Conservation (phyloP, 2,797 vertebrate genomes). For the Margarornis squamiger region DNA sequence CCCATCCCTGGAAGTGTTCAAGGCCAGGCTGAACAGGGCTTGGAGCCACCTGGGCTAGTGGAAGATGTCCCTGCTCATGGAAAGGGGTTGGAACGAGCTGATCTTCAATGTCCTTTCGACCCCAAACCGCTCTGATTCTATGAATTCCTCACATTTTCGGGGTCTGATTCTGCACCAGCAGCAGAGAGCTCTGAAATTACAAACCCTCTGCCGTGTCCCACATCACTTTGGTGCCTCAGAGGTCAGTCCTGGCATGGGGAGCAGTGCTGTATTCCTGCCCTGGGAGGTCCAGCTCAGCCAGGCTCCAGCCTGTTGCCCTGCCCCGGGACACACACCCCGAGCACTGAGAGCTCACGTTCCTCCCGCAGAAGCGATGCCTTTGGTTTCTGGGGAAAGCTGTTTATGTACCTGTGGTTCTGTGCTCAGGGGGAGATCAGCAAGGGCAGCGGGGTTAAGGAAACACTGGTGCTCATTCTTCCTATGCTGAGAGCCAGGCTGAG, state of each 20-base stretch:
- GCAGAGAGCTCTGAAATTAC: background rate
- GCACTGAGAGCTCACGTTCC: fast-evolving
- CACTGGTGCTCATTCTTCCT: background rate
- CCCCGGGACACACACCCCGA: fast-evolving
- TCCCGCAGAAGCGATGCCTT: background rate
- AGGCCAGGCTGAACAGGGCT: background rate
- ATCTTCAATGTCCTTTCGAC: background rate
- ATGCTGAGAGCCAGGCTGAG: background rate
- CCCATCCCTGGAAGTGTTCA: background rate
- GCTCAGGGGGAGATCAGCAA: background rate
- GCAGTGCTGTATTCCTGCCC: background rate
- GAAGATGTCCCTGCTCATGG: background rate
- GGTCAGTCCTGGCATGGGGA: fast-evolving
- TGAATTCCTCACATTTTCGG: background rate
- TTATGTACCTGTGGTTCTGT: fast-evolving
- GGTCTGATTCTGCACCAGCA: background rate
- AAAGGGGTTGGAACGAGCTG: background rate
- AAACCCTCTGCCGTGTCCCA: background rate
- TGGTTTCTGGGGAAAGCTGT: background rate
- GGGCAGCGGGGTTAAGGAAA: background rate
- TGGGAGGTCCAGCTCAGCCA: background rate
- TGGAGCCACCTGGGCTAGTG: fast-evolving
- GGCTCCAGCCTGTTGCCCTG: fast-evolving
- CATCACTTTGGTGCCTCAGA: background rate
- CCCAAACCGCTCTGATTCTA: too few relatives aligned